These are phyloP conservation scores for Botrylloides violaceus DNA, from an alignment of 23 tunicate genomes.

Conservation along the genomic window DNA sequence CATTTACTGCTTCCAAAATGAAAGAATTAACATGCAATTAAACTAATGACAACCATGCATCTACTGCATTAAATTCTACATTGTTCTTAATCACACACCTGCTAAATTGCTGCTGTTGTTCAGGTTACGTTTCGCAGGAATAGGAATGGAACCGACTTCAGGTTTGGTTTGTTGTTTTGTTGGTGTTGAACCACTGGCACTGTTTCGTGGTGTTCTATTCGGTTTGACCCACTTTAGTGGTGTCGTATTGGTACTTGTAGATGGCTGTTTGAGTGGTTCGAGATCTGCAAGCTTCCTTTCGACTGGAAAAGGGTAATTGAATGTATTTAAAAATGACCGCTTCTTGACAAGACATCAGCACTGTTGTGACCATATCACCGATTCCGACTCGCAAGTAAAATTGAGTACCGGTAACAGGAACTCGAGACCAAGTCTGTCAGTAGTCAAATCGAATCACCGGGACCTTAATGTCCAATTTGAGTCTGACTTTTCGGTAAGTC, in stretches of 20 bases:
- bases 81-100: conserved; percentile 14
- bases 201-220: not conserved
- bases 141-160: not conserved
- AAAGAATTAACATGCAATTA: not conserved
- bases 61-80: not conserved
- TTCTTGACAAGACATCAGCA: too few species aligned
- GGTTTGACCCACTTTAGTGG: conserved; percentile 25
- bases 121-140: not conserved
- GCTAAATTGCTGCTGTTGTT: conserved; percentile 21
- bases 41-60: not conserved
- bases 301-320: not conserved
- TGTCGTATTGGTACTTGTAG: not conserved
- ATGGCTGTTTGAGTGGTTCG: not conserved
- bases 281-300: not conserved
- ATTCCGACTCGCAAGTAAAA: too few species aligned
- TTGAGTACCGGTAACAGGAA: too few species aligned
- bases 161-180: not conserved
- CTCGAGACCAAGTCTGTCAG: too few species aligned
- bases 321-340: too few species aligned
- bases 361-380: too few species aligned
- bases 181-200: not conserved
- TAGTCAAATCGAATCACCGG: too few species aligned
- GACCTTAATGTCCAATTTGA: too few species aligned
- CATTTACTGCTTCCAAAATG: not conserved
- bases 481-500: too few species aligned